Base-by-base conservation (phyloP, 1,140 invertebrate genomes). In the Phymastichus coffea region DNA sequence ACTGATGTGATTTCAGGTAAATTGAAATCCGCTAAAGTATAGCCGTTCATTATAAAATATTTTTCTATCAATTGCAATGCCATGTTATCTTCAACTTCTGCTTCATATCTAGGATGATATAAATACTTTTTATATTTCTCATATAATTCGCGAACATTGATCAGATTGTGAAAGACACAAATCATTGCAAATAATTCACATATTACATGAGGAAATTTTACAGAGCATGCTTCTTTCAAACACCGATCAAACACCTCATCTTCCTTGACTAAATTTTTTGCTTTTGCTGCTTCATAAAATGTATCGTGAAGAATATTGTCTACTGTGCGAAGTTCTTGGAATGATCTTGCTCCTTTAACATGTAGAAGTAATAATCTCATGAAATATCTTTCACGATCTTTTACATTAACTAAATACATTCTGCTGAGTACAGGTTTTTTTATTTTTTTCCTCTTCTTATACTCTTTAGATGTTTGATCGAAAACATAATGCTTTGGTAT, bases 281-380 rank as follows among this genome's bases (percentile, higher is more conserved):
- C 59, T 41, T 35, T 56, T 6, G 64, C 63, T 15, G 63, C 55
- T 38, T 68, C 65, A 61, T 55, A 53, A 46, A 63, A 69, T 23
- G 61, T 56, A n/a, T 38, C 20, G 53, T 64, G 66, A 19, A 41
- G 9, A 35, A 52, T 33, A 56, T 53, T 48, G 15, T 71, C 44
- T 58, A 57, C 56, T 35, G 48, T 60, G 47, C 58, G 61, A 68
- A 35, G 17, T 52, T 56, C 52, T n/a, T n/a, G n/a, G n/a, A n/a
- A n/a, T n/a, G n/a, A n/a, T n/a, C n/a, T 65, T 44, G 67, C 66
- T 25, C 67, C 66, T 57, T 54, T 56, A n/a, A 68, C 52, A 47
- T 65, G 43, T 41, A 66, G 52, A 30, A 71, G 59, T 22, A 70
- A 61, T 23, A 71, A 37, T 63, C 68, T 57, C 30, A 70, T 60